phyloP scores from a whole-genome alignment of 2,113 vertebrate species.

The Grantiella picta region DNA sequence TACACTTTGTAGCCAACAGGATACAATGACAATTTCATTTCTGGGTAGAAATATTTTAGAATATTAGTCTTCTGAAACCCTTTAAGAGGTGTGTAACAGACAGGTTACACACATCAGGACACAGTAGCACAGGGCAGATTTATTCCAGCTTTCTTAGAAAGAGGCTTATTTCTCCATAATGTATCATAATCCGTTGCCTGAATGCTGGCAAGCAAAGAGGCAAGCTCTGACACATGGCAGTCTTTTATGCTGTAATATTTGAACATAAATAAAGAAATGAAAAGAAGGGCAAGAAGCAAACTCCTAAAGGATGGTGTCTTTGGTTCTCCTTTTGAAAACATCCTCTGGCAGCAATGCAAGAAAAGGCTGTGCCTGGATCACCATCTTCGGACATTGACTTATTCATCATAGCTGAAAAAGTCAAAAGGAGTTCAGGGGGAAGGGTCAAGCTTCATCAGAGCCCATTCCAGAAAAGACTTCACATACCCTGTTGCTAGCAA shows the following conservation, averaged over 20 bases:
- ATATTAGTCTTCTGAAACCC: neutral
- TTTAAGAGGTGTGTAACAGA: neutral
- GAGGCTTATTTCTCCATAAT: neutral
- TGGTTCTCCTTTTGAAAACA: neutral
- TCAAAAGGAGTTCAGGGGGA: neutral
- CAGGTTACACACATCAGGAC: neutral
- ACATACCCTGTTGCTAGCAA: neutral
- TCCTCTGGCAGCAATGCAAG: neutral
- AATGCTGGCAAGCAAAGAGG: neutral
- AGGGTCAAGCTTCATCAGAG: neutral
- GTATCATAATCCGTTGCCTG: neutral
- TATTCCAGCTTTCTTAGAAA: neutral
- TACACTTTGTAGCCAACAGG: neutral
- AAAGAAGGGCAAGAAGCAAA: neutral
- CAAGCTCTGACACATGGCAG: neutral
- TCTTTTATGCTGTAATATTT: neutral
- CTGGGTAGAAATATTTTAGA: neutral
- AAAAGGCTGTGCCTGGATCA: neutral
- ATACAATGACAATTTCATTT: neutral
- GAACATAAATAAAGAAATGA: neutral
- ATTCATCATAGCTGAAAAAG: neutral
- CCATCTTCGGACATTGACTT: neutral
- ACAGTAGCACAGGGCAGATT: neutral
- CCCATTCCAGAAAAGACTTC: neutral
- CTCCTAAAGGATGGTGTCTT: neutral